These are phyloP conservation scores for Ophthalmolycus amberensis DNA, from an alignment of 2,113 vertebrate genomes.

Conservation along the genomic window DNA sequence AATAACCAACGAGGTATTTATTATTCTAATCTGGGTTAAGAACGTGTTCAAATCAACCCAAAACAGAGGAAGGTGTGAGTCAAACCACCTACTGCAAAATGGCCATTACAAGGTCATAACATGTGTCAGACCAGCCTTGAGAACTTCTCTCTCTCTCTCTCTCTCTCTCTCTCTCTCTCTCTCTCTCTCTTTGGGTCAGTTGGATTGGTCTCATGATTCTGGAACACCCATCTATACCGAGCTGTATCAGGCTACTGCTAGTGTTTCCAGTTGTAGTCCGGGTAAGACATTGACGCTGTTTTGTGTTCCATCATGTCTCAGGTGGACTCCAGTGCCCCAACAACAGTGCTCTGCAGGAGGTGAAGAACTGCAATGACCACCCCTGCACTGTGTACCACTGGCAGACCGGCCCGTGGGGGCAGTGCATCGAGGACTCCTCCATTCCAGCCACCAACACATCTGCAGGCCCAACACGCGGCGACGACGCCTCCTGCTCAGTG, in stretches of 20 bases:
- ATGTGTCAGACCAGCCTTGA: not conserved
- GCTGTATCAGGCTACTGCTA: not conserved
- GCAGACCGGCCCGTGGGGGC: constrained; percentile 95
- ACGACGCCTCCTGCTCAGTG: constrained; percentile 89
- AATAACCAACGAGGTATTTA: not conserved
- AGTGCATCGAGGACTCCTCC: constrained; percentile 94
- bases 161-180: too few species aligned
- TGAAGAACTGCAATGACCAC: constrained; percentile 93
- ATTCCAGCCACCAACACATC: constrained; percentile 90
- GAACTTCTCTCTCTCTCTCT: too few species aligned
- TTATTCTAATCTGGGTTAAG: not conserved
- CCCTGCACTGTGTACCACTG: constrained; percentile 98
- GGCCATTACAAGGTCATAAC: not conserved
- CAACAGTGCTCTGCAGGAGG: constrained; percentile 91
- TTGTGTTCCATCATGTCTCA: constrained; percentile 51
- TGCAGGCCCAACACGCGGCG: constrained; percentile 67
- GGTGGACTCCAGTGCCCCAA: constrained; percentile 93
- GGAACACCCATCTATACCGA: not conserved
- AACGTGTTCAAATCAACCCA: not conserved
- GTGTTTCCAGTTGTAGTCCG: not conserved
- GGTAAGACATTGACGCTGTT: not conserved
- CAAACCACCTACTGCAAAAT: not conserved
- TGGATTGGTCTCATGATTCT: not conserved
- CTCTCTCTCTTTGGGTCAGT: too few species aligned
- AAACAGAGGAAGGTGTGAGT: not conserved